Evolutionary conservation across 2,797 vertebrate species (phyloP), one percentile per base, ranked within the genome.

Genomic region (Acipenser transmontanus): DNA sequence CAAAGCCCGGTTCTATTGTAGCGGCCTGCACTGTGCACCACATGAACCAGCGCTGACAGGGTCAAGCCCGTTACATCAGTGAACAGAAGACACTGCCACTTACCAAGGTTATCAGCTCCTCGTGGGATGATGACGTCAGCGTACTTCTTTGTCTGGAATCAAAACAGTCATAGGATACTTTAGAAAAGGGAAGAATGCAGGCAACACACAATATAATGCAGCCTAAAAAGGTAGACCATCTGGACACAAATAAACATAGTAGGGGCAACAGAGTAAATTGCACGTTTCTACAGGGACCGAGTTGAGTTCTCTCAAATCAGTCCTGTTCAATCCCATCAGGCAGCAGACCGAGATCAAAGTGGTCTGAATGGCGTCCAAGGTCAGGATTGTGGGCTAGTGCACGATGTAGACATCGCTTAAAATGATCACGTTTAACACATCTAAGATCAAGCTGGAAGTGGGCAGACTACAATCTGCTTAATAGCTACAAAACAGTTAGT

Each of bases 61-160:
- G 47, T 7, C 2, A 11, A 49, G 65, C 49, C 20, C 6, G 12
- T 13, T 54, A 64, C 59, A 59, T 57, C 61, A 47, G 50, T 61
- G 47, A 66, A 66, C 0, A 68, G 17, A 17, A 17, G 17, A 17
- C 17, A 17, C 1, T 1, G 17, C 17, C 17, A 17, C 92, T 94
- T 79, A 97, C 95, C 95, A 65, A 94, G 80, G 66, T 98, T 98
- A 80, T 97, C 93, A 49, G 88, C 94, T 73, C 95, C 95, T 83
- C 94, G 90, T 10, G 95, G 95, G 84, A 98, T 97, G 76, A 98
- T 97, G 75, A 98, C 94, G 0, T 97, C 95, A 4, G 95, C 95
- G 0, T 96, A 97, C 74, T 97, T 97, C 87, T 98, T 98, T 12
- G 95, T 97, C 95, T 98, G 67, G 3, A 14, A 78, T 50, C 69